Evolutionary conservation across 2,113 vertebrate genomes (phyloP).

Genomic region (Acinonyx jubatus): DNA sequence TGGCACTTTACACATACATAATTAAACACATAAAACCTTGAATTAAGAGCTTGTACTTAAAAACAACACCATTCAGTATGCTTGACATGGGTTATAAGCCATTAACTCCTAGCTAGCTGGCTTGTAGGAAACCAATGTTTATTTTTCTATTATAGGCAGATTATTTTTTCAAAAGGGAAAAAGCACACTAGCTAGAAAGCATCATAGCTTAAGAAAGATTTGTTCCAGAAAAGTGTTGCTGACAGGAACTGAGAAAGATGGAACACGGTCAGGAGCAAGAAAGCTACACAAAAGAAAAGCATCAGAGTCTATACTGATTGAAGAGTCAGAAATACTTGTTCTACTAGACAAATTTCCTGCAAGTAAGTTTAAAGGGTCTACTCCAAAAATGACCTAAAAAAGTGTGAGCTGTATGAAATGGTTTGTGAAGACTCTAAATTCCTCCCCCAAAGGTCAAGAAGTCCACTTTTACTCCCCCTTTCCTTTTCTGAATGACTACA

Average conservation of each 20-base stretch:
- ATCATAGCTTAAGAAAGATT: conserved; percentile 6
- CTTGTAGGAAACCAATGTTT: conserved; percentile 13
- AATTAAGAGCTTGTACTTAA: conserved; percentile 58
- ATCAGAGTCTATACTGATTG: not conserved
- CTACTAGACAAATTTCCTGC: conserved; percentile 43
- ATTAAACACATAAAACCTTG: conserved; percentile 64
- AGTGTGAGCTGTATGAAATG: not conserved
- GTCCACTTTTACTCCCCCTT: not conserved
- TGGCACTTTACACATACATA: conserved; percentile 56
- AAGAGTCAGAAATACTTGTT: conserved; percentile 29
- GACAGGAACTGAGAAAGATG: conserved; percentile 31
- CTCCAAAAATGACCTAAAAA: not conserved
- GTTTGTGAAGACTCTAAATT: not conserved
- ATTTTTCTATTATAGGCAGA: not conserved
- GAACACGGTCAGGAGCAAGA: conserved; percentile 35
- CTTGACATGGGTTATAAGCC: not conserved
- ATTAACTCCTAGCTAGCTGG: conserved; percentile 25
- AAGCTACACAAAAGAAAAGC: conserved; percentile 48
- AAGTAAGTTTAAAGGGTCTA: conserved; percentile 20
- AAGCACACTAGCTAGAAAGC: conserved; percentile 4
- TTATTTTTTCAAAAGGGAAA: not conserved
- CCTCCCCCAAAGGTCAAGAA: not conserved
- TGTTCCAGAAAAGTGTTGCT: not conserved
- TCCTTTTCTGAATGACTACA: not conserved
- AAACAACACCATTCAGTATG: conserved; percentile 49